Evolutionary conservation across 2,888 invertebrate genomes (phyloP), one percentile per base, ranked within the genome.

Genomic region (Melinaea menophilus): DNA sequence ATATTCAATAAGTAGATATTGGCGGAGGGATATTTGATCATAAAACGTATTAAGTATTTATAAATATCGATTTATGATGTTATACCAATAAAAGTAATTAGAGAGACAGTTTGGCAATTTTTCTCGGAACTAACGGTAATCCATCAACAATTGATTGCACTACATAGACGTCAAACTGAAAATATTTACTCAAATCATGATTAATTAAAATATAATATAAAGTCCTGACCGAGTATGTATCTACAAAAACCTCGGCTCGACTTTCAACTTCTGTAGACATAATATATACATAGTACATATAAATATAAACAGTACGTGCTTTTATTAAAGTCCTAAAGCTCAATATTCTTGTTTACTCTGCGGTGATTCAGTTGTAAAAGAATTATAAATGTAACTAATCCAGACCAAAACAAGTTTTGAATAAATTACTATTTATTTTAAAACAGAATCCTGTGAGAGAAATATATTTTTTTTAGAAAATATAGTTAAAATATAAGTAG

Each of bases 51-150:
- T 47, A 55, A 56, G 31, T 62, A 34, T 45, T 45, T 54, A 56
- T 51, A 33, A 37, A 41, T 55, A 58, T 68, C 69, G 72, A 73
- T 74, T 70, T 70, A 71, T 71, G 64, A 47, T 22, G 22, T 22
- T 22, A 22, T 34, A 7, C 46, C 57, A 68, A 70, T 75, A 66
- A 71, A 71, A 66, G 65, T 70, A 67, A 73, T 72, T 70, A 73
- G 69, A 63, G 55, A 59, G 69, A 63, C 56, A 59, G 61, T 46
- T 48, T 51, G 61, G 60, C 67, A 69, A 65, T 66, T 68, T 65
- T 65, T 45, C 46, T 54, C 57, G 12, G 61, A 62, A 22, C 22
- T 22, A 59, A 67, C 65, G 64, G 66, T 69, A 73, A 75, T 75
- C 75, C 76, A 71, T 72, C 68, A 69, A 58, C 68, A 65, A 68